Evolutionary conservation across 2,888 invertebrate genomes (phyloP), one percentile per base, ranked within the genome.

Genomic region (Eutolmus rufibarbis): DNA sequence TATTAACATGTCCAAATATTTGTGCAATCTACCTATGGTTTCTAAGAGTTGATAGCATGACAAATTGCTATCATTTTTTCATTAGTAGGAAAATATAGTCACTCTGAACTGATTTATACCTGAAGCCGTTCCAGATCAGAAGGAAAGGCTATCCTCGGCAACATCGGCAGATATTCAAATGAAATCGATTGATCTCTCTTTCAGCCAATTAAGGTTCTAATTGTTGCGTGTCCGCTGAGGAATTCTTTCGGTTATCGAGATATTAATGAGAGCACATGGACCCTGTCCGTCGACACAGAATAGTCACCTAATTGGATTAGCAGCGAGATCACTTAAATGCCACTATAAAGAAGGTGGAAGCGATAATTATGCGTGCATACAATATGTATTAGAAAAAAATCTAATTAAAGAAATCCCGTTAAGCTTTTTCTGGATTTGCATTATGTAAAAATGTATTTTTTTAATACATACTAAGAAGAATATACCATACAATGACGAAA

Each of bases 291-390:
- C 78, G 28, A 23, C 78, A 78, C 46, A 78, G 78, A 78, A 78
- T 78, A 46, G 78, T 43, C 78, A 46, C 40, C 78, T 78, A 78
- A 78, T 78, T 78, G 78, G 78, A 78, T 78, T 78, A 78, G 78
- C 40, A 37, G 34, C 78, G 5, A 46, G 78, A 46, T 78, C 46
- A 46, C 78, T 78, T 46, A 76, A 43, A 43, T 78, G 78, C 78
- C 78, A 78, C 78, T 16, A 40, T 43, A 28, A 78, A 78, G 40
- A 78, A 78, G 28, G 43, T 28, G 28, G 43, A 40, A 23, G 23
- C 40, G 40, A 78, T 78, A 43, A 78, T 43, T 46, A 46, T 78
- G 78, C 28, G 19, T 19, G 14, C 76, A 76, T 37, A 16, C 19
- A 34, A 37, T 28, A 14, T 1, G 23, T 19, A 66, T 66, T 23